Evolutionary conservation across 2,888 invertebrate species (phyloP), one percentile per base, ranked within the genome.

Genomic region (Apoderus coryli): DNA sequence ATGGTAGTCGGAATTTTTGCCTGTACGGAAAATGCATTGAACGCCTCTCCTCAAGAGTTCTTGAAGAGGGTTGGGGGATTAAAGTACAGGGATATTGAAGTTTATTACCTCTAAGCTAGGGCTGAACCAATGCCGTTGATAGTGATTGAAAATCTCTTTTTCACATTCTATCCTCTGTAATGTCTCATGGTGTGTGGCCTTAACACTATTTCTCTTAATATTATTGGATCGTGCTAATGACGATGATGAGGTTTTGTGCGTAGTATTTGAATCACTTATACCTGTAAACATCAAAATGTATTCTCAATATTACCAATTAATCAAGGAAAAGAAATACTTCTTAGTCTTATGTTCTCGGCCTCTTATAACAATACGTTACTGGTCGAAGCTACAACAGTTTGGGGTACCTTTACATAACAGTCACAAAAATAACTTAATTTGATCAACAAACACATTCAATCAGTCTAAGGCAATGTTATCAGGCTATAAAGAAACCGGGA

Each of bases 81-180:
- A 29, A 25, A 12, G 15, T 22, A 40, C 11, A 11, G 5, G 22
- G 26, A 16, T 13, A 12, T 9, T 25, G 15, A 7, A 14, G 9
- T 25, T 22, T 16, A 9, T 42, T 42, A 57, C 57, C 49, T 58
- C 58, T 32, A 58, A 44, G 36, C 57, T 55, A 29, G 53, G 44
- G 43, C 56, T 56, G 37, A 57, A 57, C 58, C 58, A 58, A 36
- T 56, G 50, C 30, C 53, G 51, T 38, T 58, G 58, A 42, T 58
- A 57, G 37, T 54, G 52, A 44, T 58, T 58, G 39, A 45, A 50
- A 27, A 49, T 43, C 33, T 49, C 46, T 12, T 35, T 40, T 34
- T 44, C 44, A 19, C 41, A 27, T 33, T 52, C 53, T 55, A 58
- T 56, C 53, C 56, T 50, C 32, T 57, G 57, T 22, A 57, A 40